A percentile compares a stretch with the other conserved stretches of the same genome.
These are phyloP conservation scores for Tylochromis polylepis DNA, from an alignment of 2,113 vertebrate species.

Conservation along the genomic window DNA sequence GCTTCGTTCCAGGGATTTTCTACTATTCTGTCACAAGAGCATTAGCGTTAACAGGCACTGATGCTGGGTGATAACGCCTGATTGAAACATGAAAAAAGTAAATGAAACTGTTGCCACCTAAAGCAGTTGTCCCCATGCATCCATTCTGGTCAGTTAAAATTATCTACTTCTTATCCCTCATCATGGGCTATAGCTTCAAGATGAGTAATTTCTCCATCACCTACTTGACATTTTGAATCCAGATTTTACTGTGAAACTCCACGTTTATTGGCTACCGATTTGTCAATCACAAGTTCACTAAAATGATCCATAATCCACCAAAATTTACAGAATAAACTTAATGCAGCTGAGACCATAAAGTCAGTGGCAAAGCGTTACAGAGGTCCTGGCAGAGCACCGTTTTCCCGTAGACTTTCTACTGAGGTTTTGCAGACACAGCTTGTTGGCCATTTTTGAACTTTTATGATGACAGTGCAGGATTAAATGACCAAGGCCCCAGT, in stretches of 20 bases:
- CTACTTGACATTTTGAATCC: neutral
- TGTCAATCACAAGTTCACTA: neutral
- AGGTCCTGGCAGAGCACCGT: neutral
- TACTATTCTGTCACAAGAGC: neutral
- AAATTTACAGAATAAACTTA: neutral
- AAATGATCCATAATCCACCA: no score
- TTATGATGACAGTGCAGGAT: neutral
- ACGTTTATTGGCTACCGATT: rapidly evolving
- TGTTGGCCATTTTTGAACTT: neutral
- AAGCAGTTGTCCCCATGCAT: neutral
- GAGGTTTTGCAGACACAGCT: neutral
- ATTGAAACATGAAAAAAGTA: neutral
- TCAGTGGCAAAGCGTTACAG: neutral
- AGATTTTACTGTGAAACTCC: neutral
- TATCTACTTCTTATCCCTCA: neutral
- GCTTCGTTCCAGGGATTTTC: neutral
- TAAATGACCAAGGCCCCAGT: neutral
- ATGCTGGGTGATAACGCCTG: neutral
- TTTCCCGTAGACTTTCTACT: neutral
- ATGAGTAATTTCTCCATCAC: neutral
- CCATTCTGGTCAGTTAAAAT: neutral
- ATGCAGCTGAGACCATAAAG: neutral
- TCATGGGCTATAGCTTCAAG: neutral
- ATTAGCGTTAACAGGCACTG: neutral
- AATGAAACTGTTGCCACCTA: neutral